Evolutionary conservation across 2,113 vertebrate genomes (phyloP), one percentile per base, ranked within the genome.

Genomic region (Paramormyrops kingsleyae): DNA sequence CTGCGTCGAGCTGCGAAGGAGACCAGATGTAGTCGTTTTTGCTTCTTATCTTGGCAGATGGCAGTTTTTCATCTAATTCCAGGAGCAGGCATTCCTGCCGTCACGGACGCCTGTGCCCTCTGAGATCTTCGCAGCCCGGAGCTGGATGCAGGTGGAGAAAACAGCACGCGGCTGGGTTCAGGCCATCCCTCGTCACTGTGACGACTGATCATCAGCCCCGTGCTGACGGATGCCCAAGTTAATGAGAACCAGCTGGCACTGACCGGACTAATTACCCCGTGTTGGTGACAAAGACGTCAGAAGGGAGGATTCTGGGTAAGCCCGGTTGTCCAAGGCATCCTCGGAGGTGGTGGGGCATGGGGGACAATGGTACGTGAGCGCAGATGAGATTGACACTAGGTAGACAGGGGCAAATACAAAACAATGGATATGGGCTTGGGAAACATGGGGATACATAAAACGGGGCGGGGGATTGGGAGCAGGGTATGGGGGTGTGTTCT

Each of bases 1-100:
- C 83, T 90, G 89, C 89, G 83, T 89, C 93, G 92, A 93, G 89
- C 88, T 89, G 70, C 87, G 31, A 66, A 87, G 49, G 74, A 89
- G 90, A 89, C 42, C 42, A 90, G 88, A 91, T 87, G 90, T 53
- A 56, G 31, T 13, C 89, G 27, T 35, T 52, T 27, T 85, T n/a
- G 31, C 39, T 84, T 31, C 52, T 46, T n/a, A 52, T 50, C 90
- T 52, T 89, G 88, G 42, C 70, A 91, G 85, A 89, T 89, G 86
- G 83, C 24, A 42, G 70, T 59, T 74, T 80, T 91, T 74, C 50
- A 83, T 91, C 77, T 90, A 90, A 86, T 88, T 80, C 87, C 52
- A 42, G 19, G 19, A 35, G 49, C 62, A 90, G 17, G 24, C 39
- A 21, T 70, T 10, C 50, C 50, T 46, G 17, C 42, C 15, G 46